Evolutionary conservation across 2,797 vertebrate species (phyloP).

Genomic region (Vireo griseus): DNA sequence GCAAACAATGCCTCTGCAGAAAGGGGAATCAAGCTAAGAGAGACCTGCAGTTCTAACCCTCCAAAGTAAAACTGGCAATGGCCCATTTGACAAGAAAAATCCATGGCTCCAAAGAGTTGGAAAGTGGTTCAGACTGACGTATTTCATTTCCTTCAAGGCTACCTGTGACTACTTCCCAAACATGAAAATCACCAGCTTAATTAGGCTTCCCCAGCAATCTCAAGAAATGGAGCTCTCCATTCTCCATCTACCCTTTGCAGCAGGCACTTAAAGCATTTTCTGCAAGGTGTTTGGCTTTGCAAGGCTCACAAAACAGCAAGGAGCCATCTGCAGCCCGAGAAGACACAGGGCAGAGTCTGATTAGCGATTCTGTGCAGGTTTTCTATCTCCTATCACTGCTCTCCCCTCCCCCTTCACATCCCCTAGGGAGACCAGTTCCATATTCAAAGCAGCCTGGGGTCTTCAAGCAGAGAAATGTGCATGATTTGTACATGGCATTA

Average conservation of each 20-base stretch:
- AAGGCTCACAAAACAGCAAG: constrained; percentile 16
- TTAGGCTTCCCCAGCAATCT: neutral
- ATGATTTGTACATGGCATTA: constrained; percentile 64
- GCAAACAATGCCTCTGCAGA: neutral
- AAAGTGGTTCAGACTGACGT: neutral
- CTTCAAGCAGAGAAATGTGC: constrained; percentile 67
- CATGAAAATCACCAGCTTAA: neutral
- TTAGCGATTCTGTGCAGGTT: constrained; percentile 63
- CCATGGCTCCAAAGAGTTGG: neutral
- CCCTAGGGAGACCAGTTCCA: constrained; percentile 58
- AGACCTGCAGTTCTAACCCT: neutral
- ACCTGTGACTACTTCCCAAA: neutral
- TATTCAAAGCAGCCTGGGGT: constrained; percentile 69
- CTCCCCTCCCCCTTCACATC: constrained; percentile 7
- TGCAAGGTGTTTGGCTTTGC: constrained; percentile 15
- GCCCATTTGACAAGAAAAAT: neutral
- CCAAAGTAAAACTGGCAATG: neutral
- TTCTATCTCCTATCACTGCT: neutral
- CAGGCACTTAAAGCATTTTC: constrained; percentile 3
- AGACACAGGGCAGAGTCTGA: constrained; percentile 44
- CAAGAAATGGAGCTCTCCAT: neutral
- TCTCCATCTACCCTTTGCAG: neutral
- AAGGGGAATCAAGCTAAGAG: neutral
- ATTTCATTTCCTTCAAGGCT: neutral
- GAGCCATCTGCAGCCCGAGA: constrained; percentile 44